Base-by-base conservation (phyloP, 92 coral and sea anemone species). In the Bergia sp. region DNA sequence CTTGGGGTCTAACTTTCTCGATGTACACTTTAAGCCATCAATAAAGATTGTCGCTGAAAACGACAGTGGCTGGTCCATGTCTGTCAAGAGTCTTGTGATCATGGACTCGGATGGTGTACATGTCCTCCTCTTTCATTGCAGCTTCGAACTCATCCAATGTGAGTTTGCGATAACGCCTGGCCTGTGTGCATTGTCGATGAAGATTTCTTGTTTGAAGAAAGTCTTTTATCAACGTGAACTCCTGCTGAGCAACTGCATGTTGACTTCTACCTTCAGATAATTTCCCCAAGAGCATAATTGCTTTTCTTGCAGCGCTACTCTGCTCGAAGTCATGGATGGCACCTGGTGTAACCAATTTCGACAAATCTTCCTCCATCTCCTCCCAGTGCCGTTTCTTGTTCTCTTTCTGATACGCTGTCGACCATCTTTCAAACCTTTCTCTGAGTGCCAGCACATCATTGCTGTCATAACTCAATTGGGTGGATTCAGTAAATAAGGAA, bases 81-180 rank as follows among this genome's bases (percentile, higher is more conserved):
- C 37, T 57, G 39, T 89, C 82, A 40, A 37, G 55, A 39, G 91
- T 89, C 67, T 89, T 89, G 82, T 89, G 83, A 77, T 89, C 79
- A n/a, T 40, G 69, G 37, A 81, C 81, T 11, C 43, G 15, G 37
- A 88, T 49, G 66, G 84, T 66, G 79, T 18, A 67, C 18, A 18
- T 47, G 9, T 49, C 87, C 39, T 85, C 65, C 79, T 72, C 88
- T 44, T 47, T 43, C 65, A 45, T 44, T 49, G 66, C 88, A 43
- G 69, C 81, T 9, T 37, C 77, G 72, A 73, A 85, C n/a, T 73
- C 88, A 16, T 36, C 80, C 80, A 73, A 23, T 44, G 88, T 85
- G 57, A 85, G 66, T 85, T 72, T 73, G 88, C 80, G n/a, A 85
- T 43, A 43, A 55, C 81, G 69, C 88, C 88, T 18, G 88, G 81